Percentiles rank a stretch among this genome's conserved stretches.
phyloP scores from a whole-genome alignment of 2,797 vertebrate genomes.

The Yasuhikotakia modesta region DNA sequence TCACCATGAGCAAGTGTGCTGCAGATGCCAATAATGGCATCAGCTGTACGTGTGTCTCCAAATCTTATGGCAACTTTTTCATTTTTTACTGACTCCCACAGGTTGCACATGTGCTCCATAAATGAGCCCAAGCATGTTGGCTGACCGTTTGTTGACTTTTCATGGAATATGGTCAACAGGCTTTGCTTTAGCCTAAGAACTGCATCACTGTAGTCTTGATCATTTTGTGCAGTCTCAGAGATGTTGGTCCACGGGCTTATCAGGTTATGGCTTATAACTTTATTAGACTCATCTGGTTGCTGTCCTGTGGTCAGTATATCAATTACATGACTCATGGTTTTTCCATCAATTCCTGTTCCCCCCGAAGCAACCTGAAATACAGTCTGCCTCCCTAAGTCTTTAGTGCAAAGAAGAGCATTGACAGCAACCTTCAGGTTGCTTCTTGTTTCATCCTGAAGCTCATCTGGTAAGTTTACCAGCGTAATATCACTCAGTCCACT shows the following conservation, averaged over 20 bases:
- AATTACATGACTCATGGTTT: constrained; percentile 65
- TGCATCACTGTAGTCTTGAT: constrained; percentile 72
- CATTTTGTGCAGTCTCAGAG: constrained; percentile 71
- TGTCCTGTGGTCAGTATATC: constrained; percentile 60
- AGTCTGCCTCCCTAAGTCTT: constrained; percentile 64
- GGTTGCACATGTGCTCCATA: constrained; percentile 68
- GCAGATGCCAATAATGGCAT: constrained; percentile 72
- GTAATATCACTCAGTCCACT: constrained; percentile 74
- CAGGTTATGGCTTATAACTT: constrained; percentile 66
- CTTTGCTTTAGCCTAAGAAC: constrained; percentile 76
- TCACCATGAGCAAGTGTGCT: constrained; percentile 70
- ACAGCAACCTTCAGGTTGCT: constrained; percentile 65
- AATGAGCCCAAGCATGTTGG: constrained; percentile 73
- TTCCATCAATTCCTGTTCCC: constrained; percentile 64
- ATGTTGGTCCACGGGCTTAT: constrained; percentile 75
- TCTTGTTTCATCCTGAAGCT: constrained; percentile 60
- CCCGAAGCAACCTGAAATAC: constrained; percentile 67
- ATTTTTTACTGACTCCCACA: constrained; percentile 75
- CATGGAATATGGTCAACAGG: constrained; percentile 73
- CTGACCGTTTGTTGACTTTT: constrained; percentile 61
- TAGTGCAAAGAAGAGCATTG: constrained; percentile 71
- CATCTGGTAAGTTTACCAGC: constrained; percentile 70
- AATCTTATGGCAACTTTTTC: constrained; percentile 69
- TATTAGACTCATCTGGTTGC: constrained; percentile 15
- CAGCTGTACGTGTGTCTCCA: constrained; percentile 68